phyloP scores from a whole-genome alignment of 1,140 invertebrate species.

The Steinernema feltiae region DNA sequence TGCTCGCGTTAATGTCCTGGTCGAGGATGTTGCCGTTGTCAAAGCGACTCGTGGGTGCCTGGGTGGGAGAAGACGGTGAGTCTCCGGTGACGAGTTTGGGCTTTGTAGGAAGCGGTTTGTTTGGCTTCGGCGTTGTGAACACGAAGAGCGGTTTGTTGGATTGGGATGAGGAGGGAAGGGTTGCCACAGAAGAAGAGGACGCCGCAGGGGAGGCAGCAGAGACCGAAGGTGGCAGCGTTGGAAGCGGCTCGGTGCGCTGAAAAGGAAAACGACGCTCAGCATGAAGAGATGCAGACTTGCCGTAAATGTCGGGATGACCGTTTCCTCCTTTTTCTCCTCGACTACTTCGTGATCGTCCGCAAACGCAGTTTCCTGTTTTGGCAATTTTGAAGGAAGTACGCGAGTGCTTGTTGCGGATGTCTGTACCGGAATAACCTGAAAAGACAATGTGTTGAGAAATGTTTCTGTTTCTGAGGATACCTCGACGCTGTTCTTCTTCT shows the following conservation, averaged over 20 bases:
- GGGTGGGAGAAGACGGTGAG: conserved; percentile 18
- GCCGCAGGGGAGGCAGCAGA: conserved; percentile 23
- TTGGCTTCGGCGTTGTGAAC: conserved; percentile 27
- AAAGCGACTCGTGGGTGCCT: conserved; percentile 25
- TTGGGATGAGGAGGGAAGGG: neutral
- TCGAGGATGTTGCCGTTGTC: conserved; percentile 31
- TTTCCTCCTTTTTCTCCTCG: conserved; percentile 9
- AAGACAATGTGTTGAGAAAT: neutral
- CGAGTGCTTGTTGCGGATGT: neutral
- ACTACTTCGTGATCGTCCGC: neutral
- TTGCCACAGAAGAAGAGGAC: conserved; percentile 7
- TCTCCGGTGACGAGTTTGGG: conserved; percentile 24
- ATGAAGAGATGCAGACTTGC: neutral
- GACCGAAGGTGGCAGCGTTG: neutral
- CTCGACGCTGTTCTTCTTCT: neutral
- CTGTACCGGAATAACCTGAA: neutral
- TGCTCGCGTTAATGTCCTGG: conserved; percentile 23
- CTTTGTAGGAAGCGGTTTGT: conserved; percentile 25
- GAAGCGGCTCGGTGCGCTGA: neutral
- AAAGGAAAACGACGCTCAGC: conserved; percentile 1
- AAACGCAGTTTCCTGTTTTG: neutral
- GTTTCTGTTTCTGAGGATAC: neutral
- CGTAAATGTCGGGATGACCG: neutral
- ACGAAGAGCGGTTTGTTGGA: conserved; percentile 28
- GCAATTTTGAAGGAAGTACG: neutral